A percentile compares a stretch with the other conserved stretches of the same genome.
Evolutionary conservation across 2,113 vertebrate species (phyloP).

Genomic region (Thunnus maccoyii): DNA sequence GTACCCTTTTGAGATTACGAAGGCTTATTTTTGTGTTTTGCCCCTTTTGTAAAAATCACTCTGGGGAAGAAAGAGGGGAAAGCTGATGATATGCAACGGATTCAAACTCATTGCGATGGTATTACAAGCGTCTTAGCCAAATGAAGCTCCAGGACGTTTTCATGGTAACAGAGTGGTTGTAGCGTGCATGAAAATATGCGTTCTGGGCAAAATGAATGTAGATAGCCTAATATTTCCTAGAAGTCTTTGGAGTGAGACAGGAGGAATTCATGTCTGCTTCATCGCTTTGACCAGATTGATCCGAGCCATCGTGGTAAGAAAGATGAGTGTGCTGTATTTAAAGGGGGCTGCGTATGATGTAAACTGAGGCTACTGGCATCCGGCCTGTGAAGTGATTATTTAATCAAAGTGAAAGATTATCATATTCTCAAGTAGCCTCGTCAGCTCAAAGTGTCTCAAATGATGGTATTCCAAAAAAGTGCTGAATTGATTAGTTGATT

Average conservation of each 20-base stretch:
- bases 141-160: slow-evolving; percentile 16
- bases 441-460: too few relatives aligned
- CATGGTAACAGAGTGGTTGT: neutral
- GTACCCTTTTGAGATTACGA: neutral
- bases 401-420: neutral
- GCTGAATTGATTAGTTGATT: too few relatives aligned
- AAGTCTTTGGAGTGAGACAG: neutral
- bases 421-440: neutral
- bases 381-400: neutral
- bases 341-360: neutral
- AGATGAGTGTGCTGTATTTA: slow-evolving; percentile 26
- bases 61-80: neutral
- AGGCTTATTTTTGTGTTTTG: neutral
- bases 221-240: neutral
- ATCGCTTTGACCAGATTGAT: slow-evolving; percentile 11
- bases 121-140: neutral
- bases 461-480: too few relatives aligned
- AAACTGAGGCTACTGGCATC: slow-evolving; percentile 24
- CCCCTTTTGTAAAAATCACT: neutral
- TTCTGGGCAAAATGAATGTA: neutral
- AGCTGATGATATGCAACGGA: slow-evolving; percentile 12
- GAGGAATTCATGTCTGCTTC: slow-evolving; percentile 51
- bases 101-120: neutral
- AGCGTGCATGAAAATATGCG: neutral
- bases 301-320: slow-evolving; percentile 12